Evolutionary conservation across 1,140 invertebrate genomes (phyloP), one percentile per base, ranked within the genome.

Genomic region (Microplitis demolitor): DNA sequence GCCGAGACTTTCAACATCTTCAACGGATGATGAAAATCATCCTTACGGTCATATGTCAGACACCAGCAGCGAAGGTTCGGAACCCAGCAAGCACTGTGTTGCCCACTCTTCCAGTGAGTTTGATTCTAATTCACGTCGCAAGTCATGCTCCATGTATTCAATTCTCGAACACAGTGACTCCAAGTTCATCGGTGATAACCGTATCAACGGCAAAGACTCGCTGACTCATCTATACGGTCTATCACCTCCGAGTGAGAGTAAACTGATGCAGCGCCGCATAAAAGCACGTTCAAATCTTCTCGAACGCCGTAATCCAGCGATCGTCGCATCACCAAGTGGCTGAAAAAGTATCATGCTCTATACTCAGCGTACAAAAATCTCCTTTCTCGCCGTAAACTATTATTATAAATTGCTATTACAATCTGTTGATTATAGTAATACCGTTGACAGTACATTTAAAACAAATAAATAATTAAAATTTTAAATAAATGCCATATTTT

Each of bases 241-340:
- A 16, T 96, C 94, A 50, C 95, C 95, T 58, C 95, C 96, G 8
- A 92, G 91, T 77, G 93, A 95, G 84, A 96, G 95, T 54, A 89
- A 91, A 35, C 88, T 97, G 70, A 91, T 96, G 85, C 93, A 95
- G 80, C 91, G 96, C 63, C 92, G 95, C 61, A 84, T 90, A 77
- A 90, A 88, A 76, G 87, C 88, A 16, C 85, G 85, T 24, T 85
- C 86, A 0, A 82, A 80, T 66, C 72, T 85, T 39, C 74, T 83
- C 4, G 78, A 82, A 69, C 80, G 83, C 64, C 83, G 83, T 13
- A 82, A 71, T 62, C 72, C 77, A n/a, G 70, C 84, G n/a, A 78
- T 87, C 53, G 82, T 87, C 66, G 85, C 85, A 9, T 87, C 87
- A 51, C 83, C 80, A 62, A 86, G 86, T 83, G 85, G 84, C 82